Evolutionary conservation across 1,140 invertebrate species (phyloP).

Genomic region (Drosophila saltans): DNA sequence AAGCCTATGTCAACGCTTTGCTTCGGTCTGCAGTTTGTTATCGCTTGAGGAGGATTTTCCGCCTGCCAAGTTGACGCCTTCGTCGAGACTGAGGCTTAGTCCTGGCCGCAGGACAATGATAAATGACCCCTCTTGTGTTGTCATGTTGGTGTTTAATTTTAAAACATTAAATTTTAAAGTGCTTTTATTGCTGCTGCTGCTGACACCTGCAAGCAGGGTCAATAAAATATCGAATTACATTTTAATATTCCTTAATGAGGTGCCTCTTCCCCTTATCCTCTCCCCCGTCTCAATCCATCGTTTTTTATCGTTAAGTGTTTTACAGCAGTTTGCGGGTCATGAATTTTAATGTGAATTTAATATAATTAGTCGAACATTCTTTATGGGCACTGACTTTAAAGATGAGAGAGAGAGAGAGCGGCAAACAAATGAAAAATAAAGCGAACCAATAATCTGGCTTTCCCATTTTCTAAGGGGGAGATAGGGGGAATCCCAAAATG

Average conservation of each 20-base stretch:
- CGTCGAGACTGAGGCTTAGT: slow-evolving; percentile 35
- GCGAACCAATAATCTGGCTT: slow-evolving; percentile 63
- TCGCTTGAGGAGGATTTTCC: slow-evolving; percentile 9
- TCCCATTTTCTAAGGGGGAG: slow-evolving; percentile 4
- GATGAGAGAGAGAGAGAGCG: not conserved
- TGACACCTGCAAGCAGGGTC: slow-evolving; percentile 23
- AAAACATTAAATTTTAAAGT: slow-evolving; percentile 37
- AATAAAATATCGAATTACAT: slow-evolving; percentile 64
- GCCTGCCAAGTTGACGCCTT: slow-evolving; percentile 3
- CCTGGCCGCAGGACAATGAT: slow-evolving; percentile 41
- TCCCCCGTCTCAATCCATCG: not conserved
- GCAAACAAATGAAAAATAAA: slow-evolving; percentile 8
- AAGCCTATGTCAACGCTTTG: slow-evolving; percentile 18
- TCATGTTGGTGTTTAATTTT: slow-evolving; percentile 7
- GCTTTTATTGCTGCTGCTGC: slow-evolving; percentile 25
- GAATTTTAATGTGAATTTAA: slow-evolving; percentile 71
- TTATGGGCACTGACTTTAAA: slow-evolving; percentile 33
- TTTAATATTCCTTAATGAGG: slow-evolving; percentile 63
- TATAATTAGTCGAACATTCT: slow-evolving; percentile 57
- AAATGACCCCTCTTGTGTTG: slow-evolving; percentile 49
- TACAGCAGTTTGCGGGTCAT: slow-evolving; percentile 39
- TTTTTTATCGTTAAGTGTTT: slow-evolving; percentile 53
- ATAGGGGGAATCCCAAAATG: slow-evolving; percentile 45
- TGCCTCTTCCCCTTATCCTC: not conserved
- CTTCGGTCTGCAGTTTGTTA: slow-evolving; percentile 28